phyloP scores from a whole-genome alignment of 2,113 vertebrate species.

The Sigmodon hispidus region DNA sequence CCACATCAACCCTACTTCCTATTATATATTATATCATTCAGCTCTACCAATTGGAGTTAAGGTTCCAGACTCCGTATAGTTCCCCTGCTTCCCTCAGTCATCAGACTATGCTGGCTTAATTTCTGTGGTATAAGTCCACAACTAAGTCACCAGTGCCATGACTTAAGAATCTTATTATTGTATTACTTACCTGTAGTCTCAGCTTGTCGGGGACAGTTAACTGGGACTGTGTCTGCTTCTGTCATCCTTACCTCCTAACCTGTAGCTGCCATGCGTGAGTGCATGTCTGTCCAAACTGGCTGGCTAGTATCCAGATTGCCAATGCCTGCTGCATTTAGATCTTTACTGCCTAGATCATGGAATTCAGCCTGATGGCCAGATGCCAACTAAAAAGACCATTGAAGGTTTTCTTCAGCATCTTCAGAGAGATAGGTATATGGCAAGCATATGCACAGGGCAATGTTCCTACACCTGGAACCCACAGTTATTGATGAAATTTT shows the following conservation, averaged over 20 bases:
- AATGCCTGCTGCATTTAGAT: background rate
- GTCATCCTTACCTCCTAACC: background rate
- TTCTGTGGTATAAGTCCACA: background rate
- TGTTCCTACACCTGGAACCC: background rate
- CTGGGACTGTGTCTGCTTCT: background rate
- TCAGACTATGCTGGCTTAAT: background rate
- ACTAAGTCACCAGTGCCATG: background rate
- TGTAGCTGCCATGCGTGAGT: background rate
- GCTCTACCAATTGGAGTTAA: background rate
- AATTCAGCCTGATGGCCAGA: background rate
- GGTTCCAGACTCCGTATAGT: background rate
- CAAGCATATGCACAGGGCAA: background rate
- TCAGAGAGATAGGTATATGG: background rate
- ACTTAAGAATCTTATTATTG: background rate
- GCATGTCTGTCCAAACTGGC: background rate
- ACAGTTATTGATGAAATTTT: background rate
- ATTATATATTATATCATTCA: background rate
- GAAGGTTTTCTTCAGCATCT: background rate
- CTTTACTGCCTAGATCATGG: background rate
- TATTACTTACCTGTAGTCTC: background rate
- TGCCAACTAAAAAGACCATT: background rate
- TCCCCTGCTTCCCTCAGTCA: background rate
- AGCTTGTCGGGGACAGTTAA: background rate
- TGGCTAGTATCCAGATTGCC: background rate
- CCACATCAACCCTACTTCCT: background rate